Evolutionary conservation across 2,888 invertebrate genomes (phyloP), one percentile per base, ranked within the genome.

Genomic region (Melitaea athalia): DNA sequence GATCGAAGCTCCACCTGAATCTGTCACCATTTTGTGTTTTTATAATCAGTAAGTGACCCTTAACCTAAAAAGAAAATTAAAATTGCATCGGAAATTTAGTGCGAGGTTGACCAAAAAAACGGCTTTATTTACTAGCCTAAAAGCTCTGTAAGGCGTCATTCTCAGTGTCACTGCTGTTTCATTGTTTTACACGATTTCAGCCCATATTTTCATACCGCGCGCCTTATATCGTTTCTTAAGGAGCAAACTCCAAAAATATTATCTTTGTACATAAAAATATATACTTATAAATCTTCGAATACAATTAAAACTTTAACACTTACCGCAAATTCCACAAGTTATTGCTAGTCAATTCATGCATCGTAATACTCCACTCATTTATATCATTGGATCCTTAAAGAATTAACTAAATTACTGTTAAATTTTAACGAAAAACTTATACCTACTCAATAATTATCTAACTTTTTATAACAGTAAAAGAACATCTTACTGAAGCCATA

Each of bases 291-390:
- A 38, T 12, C 15, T 10, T 8, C 3, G 15, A 15, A 57, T 15
- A 42, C 42, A 57, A 57, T 42, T 38, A 10, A 57, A 57, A 42
- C 11, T 57, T 38, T 38, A 57, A 11, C 5, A 50, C 71, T 69
- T 67, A 71, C 71, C 71, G 63, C 15, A 69, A 53, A 17, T 42
- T 53, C 17, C 65, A 47, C 64, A 64, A 67, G 59, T 64, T 47
- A 10, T 45, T 45, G 33, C 15, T 45, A 31, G 45, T 45, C 15
- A 17, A 62, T 15, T 24, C 3, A 24, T 14, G 12, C 31, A 17
- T 42, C 49, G 38, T 64, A 61, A 64, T 42, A 61, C 33, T 62
- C 45, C 62, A 65, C 64, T 64, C 31, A 62, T 17, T 33, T 52
- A 5, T 7, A 42, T 57, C 42, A 42, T 8, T 10, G 14, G 31